Base-by-base conservation (phyloP, 2,888 invertebrate genomes). In the Lydus trimaculatus region DNA sequence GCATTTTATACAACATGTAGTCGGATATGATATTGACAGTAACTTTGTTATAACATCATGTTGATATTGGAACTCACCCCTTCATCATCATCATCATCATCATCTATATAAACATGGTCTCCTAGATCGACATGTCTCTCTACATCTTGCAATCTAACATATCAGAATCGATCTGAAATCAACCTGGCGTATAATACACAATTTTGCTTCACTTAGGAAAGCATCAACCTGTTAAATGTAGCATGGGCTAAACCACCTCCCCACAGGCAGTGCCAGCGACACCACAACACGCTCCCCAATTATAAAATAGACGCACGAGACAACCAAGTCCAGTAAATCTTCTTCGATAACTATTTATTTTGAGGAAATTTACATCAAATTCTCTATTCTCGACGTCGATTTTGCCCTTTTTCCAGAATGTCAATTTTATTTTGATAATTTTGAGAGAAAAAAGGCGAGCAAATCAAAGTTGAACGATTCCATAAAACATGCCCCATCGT, bases 191-290 rank as follows among this genome's bases (percentile, higher is more conserved):
- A 67, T 75, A 75, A 78, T 76, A 76, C 70, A 75, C 77, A 77
- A 78, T 78, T 76, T 75, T 73, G 64, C 65, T 69, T 72, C 74
- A 75, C 72, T 77, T 75, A 76, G 69, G 71, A 76, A 73, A 69
- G 76, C 76, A 78, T 78, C 78, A 77, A 76, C 76, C 75, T 75
- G 78, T 77, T 77, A 76, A 77, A 78, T 78, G 67, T 74, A 69
- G 69, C 74, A 64, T 76, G 61, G 69, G 66, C 56, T 20, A 20
- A 2, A 0, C 9, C 20, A 7, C 48, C 9, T 2, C 11, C 48
- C 56, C 8, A 13, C 25, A 56, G 56, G 56, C 56, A 25, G 9
- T n/a, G n/a, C n/a, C 56, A 43, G 11, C 43, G 17, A 6, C 17
- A 36, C n/a, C 43, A 17, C 7, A n/a, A n/a, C 25, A 15, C 17